phyloP scores from a whole-genome alignment of 2,888 invertebrate species.

The Lepeophtheirus nordmannii region DNA sequence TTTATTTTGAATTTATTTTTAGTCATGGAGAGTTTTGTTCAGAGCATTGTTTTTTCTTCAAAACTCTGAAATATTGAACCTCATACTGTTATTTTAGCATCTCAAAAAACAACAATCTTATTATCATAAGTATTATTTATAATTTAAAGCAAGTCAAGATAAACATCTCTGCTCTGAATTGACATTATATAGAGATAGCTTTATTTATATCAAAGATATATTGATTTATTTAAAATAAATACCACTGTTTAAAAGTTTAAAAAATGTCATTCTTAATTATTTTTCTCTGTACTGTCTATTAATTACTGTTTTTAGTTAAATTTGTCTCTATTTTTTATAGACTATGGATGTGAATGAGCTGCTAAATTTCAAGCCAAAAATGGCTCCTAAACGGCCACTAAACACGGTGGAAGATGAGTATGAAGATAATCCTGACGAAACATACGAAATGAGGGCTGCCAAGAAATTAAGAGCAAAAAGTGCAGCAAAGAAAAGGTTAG shows the following conservation, averaged over 20 bases:
- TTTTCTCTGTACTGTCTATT: background rate
- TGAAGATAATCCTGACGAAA: slow-evolving; percentile 34
- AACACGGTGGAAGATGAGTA: slow-evolving; percentile 42
- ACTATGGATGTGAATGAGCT: slow-evolving; percentile 30
- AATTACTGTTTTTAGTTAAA: background rate
- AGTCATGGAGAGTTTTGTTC: no score
- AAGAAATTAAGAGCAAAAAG: slow-evolving; percentile 26
- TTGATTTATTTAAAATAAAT: background rate
- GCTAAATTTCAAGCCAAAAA: slow-evolving; percentile 49
- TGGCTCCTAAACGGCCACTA: slow-evolving; percentile 57
- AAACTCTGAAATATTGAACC: no score
- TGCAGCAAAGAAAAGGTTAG: slow-evolving; percentile 22
- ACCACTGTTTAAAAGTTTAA: background rate
- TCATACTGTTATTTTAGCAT: no score
- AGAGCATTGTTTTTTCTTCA: no score
- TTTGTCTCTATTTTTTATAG: background rate
- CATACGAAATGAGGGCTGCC: slow-evolving; percentile 26
- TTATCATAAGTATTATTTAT: no score
- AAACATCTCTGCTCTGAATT: no score
- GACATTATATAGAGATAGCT: no score
- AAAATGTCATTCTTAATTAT: background rate
- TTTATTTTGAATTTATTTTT: no score
- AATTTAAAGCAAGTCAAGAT: no score
- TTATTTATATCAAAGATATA: background rate
- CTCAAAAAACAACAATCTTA: no score